Evolutionary conservation across 2,888 invertebrate genomes (phyloP).

Genomic region (Punctoribates punctum): DNA sequence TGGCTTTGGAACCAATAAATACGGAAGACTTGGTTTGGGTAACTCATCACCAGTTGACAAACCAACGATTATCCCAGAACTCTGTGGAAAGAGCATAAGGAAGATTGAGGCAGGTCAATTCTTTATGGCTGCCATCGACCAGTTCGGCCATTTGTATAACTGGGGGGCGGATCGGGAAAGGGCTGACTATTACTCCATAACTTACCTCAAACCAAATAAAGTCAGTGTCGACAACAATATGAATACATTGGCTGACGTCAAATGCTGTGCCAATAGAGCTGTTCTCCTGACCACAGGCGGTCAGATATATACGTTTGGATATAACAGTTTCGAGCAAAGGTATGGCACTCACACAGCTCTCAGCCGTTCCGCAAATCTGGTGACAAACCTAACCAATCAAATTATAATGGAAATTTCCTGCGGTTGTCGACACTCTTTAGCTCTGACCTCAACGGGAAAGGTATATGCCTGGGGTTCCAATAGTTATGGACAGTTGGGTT

Average conservation of each 20-base stretch:
- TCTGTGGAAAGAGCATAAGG: neutral
- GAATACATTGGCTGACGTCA: neutral
- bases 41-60: neutral
- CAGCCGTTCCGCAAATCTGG: too few relatives aligned
- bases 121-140: slow-evolving; percentile 11
- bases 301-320: too few relatives aligned
- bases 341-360: too few relatives aligned
- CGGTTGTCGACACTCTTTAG: slow-evolving; percentile 52
- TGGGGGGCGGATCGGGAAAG: slow-evolving; percentile 33
- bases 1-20: slow-evolving; percentile 25
- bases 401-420: neutral
- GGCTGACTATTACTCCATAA: neutral
- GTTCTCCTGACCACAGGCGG: too few relatives aligned
- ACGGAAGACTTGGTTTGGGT: slow-evolving; percentile 16
- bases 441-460: slow-evolving; percentile 54
- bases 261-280: neutral
- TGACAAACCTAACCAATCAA: neutral
- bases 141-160: neutral
- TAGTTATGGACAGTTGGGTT: slow-evolving; percentile 63
- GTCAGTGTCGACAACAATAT: neutral
- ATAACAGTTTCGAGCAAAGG: too few relatives aligned
- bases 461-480: slow-evolving; percentile 70
- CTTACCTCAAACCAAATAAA: neutral
- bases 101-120: neutral
- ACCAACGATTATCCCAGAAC: slow-evolving; percentile 19